phyloP scores from a whole-genome alignment of 1,140 invertebrate species.

The Tetramorium parvispinum region DNA sequence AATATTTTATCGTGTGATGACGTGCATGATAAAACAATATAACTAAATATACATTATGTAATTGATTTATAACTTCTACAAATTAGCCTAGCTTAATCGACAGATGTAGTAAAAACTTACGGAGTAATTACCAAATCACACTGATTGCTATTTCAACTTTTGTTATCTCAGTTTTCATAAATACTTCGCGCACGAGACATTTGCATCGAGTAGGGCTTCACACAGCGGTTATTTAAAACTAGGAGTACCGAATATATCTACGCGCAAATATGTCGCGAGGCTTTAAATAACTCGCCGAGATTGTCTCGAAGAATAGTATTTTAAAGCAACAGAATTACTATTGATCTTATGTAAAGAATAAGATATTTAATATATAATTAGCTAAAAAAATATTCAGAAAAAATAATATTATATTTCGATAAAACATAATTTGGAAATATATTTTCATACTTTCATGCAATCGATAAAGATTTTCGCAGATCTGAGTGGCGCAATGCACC shows the following conservation, averaged over 20 bases:
- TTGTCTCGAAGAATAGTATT: slow-evolving; percentile 19
- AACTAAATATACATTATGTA: slow-evolving; percentile 15
- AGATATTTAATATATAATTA: not conserved
- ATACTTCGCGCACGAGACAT: slow-evolving; percentile 34
- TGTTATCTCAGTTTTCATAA: slow-evolving; percentile 49
- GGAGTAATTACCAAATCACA: slow-evolving; percentile 28
- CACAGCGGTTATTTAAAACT: slow-evolving; percentile 72
- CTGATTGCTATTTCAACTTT: slow-evolving; percentile 9
- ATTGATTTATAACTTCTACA: slow-evolving; percentile 3
- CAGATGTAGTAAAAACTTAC: slow-evolving; percentile 47
- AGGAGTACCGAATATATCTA: slow-evolving; percentile 64
- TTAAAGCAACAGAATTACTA: not conserved
- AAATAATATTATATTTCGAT: not conserved
- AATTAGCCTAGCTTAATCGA: not conserved
- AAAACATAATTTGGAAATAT: not conserved
- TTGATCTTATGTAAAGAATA: not conserved
- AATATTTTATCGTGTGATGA: not conserved
- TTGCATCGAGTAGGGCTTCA: slow-evolving; percentile 41
- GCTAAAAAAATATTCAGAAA: not conserved
- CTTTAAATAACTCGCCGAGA: slow-evolving; percentile 71
- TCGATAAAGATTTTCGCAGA: slow-evolving; percentile 17
- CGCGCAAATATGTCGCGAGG: slow-evolving; percentile 52
- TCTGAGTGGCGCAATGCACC: not conserved
- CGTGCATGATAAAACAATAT: not conserved
- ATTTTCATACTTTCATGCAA: not conserved